Evolutionary conservation across 2,888 invertebrate genomes (phyloP).

Genomic region (Blastobasis adustella): DNA sequence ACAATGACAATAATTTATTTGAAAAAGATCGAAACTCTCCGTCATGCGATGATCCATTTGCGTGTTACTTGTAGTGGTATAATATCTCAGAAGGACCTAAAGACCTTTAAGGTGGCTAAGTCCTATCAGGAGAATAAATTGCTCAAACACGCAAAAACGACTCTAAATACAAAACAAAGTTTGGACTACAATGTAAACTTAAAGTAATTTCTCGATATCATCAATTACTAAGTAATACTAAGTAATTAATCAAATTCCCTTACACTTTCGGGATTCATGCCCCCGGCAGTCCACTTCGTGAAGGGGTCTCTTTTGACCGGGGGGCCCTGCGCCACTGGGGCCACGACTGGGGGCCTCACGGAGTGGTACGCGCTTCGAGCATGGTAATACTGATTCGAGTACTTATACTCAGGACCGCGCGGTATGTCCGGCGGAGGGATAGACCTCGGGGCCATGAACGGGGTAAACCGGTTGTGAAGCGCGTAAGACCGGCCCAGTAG

Average conservation of each 20-base stretch:
- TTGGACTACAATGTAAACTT: no score
- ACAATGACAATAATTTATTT: no score
- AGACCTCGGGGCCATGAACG: conserved; percentile 38
- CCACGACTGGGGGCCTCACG: conserved; percentile 52
- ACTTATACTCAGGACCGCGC: conserved; percentile 42
- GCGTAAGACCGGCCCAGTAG: conserved; percentile 46
- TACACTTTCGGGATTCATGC: conserved; percentile 31
- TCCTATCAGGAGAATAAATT: no score
- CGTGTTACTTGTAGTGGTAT: no score
- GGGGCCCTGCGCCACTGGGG: conserved; percentile 45
- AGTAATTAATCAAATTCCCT: conserved; percentile 6
- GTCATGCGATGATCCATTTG: no score
- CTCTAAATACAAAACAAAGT: no score
- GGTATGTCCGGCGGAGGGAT: conserved; percentile 49
- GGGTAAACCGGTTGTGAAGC: conserved; percentile 42
- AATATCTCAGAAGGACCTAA: no score
- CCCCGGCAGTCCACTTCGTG: conserved; percentile 20
- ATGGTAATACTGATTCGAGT: conserved; percentile 42
- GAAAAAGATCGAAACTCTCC: no score
- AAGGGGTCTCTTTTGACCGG: conserved; percentile 21
- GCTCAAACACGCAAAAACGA: no score
- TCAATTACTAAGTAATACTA: no score
- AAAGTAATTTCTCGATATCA: no score
- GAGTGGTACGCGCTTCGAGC: conserved; percentile 35
- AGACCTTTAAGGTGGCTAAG: no score